Percentiles rank a stretch among this genome's conserved stretches.
phyloP scores from a whole-genome alignment of 1,140 invertebrate genomes.

The Nephotettix cincticeps region DNA sequence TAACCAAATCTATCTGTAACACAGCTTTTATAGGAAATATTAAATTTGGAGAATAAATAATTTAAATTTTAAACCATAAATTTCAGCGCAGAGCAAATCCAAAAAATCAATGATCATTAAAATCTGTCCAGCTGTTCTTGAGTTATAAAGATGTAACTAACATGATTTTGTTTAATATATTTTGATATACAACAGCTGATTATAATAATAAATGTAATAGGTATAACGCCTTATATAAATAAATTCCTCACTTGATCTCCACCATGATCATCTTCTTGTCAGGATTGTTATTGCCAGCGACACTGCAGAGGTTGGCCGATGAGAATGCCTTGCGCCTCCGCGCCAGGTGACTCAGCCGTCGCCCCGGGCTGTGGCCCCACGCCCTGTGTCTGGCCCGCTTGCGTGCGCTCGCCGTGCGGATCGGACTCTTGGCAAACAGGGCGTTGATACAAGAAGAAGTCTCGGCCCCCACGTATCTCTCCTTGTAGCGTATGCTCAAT shows the following conservation, averaged over 20 bases:
- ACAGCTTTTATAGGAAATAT: too few species aligned
- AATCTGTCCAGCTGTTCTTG: too few species aligned
- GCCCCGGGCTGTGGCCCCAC: conserved; percentile 62
- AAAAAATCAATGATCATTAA: too few species aligned
- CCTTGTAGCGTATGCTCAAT: conserved; percentile 56
- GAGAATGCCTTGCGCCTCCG: conserved; percentile 63
- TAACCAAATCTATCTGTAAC: too few species aligned
- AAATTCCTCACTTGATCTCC: conserved; percentile 54
- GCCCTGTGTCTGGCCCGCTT: conserved; percentile 54
- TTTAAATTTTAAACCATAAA: too few species aligned
- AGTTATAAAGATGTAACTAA: too few species aligned
- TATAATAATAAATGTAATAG: too few species aligned
- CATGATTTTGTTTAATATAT: too few species aligned
- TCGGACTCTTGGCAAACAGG: conserved; percentile 53
- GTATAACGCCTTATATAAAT: too few species aligned
- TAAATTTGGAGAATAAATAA: too few species aligned
- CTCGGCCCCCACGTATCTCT: conserved; percentile 63
- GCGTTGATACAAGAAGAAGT: conserved; percentile 64
- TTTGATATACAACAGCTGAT: too few species aligned
- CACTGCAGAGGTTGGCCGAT: conserved; percentile 51
- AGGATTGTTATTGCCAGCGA: conserved; percentile 31
- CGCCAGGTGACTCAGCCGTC: conserved; percentile 64
- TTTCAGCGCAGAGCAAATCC: too few species aligned
- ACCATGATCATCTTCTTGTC: conserved; percentile 51
- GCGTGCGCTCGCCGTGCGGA: conserved; percentile 51